Base-by-base conservation (phyloP, 2,797 vertebrate species). In the Gouania willdenowi region DNA sequence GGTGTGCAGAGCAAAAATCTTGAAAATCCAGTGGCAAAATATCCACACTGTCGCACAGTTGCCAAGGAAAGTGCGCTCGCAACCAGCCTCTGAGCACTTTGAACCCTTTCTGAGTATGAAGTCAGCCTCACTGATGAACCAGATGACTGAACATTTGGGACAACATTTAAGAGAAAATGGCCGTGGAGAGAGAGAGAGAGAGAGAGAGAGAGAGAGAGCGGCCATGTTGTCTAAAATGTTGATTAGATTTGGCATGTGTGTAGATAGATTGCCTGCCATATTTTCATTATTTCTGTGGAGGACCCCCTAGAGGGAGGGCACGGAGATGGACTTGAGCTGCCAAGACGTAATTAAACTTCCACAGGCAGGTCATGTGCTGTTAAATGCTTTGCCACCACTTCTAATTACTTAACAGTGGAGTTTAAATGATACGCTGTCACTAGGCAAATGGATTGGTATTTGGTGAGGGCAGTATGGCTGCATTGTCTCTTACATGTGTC, bases 331-430 rank as follows among this genome's bases (percentile, higher is more conserved):
- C 68, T 65, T 33, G 43, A 72, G 65, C 64, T 58, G 74, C 75
- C 69, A 64, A 65, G 56, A 37, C 57, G 32, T 85, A 89, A 88
- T 90, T 88, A 89, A 84, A 82, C 81, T 80, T 67, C 60, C 65
- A 79, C 76, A 66, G 60, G 41, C 58, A 50, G 83, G 82, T 83
- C 81, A 74, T 71, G 74, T 75, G 73, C 61, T 55, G 72, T 76
- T 82, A 82, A 82, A 85, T 26, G 75, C 72, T 78, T 79, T 68
- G 41, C 76, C 52, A 68, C 71, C 46, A 66, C 72, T 77, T 73
- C 74, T 82, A 74, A 73, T 84, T 81, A 77, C 67, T 76, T 79
- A 78, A 79, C 64, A 66, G 70, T 58, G 67, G 42, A 44, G 56
- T 71, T 75, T 65, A 71, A 83, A 82, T 71, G 66, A 83, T 76